These are phyloP conservation scores for Salmo trutta DNA, from an alignment of 2,797 vertebrate genomes.

Conservation along the genomic window DNA sequence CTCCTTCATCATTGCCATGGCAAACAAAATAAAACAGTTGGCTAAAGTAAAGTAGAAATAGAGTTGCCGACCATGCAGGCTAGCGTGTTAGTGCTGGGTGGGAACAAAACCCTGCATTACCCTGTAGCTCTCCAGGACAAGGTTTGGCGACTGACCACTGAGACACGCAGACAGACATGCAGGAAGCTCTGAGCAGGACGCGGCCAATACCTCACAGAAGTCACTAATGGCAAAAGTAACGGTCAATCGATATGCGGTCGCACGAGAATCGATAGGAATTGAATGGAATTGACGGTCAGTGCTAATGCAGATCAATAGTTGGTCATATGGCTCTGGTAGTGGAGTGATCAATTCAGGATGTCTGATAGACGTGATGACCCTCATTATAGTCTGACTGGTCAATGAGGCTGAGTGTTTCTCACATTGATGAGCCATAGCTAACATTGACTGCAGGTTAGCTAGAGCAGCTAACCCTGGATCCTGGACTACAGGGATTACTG, in stretches of 20 bases:
- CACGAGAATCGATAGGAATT: constrained; percentile 38
- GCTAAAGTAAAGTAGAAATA: too few relatives aligned
- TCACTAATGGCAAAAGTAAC: constrained; percentile 45
- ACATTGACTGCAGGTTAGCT: constrained; percentile 2
- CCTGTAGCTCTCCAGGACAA: neutral
- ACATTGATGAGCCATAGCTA: constrained; percentile 21
- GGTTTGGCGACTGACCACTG: constrained; percentile 34
- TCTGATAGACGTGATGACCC: constrained; percentile 31
- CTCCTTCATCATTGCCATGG: neutral
- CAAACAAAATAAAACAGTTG: too few relatives aligned
- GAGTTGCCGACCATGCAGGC: neutral
- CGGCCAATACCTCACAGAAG: constrained; percentile 46
- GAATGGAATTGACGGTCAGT: constrained; percentile 30
- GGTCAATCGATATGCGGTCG: constrained; percentile 38
- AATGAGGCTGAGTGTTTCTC: too few relatives aligned
- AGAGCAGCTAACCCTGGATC: neutral
- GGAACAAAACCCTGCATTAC: neutral
- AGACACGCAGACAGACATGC: constrained; percentile 28
- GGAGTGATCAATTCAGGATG: constrained; percentile 31
- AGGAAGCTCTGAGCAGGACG: constrained; percentile 22
- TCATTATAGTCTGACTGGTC: too few relatives aligned
- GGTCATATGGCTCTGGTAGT: constrained; percentile 13
- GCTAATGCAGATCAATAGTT: constrained; percentile 29
- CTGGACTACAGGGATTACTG: neutral
- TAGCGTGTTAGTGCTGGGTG: neutral